A percentile compares a stretch with the other conserved stretches of the same genome.
Evolutionary conservation across 2,888 invertebrate genomes (phyloP).

Genomic region (Eueremaeus valkanovi): DNA sequence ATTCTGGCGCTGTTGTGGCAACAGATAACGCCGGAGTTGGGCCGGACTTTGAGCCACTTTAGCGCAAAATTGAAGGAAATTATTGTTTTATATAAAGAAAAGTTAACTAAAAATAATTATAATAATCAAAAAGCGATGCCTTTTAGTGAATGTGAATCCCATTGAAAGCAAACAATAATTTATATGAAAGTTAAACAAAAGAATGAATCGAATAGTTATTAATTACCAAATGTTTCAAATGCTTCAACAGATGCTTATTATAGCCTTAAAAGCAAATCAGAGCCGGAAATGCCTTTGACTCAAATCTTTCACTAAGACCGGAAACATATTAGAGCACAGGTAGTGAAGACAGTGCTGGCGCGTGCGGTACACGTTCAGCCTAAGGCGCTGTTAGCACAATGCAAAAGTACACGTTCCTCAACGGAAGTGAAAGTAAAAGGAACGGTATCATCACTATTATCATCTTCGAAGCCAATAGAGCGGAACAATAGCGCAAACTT

Average conservation of each 20-base stretch:
- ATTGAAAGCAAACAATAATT: neutral
- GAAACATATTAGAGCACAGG: slow-evolving; percentile 3
- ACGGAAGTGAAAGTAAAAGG: slow-evolving; percentile 11
- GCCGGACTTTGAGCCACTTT: slow-evolving; percentile 5
- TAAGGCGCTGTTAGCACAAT: neutral
- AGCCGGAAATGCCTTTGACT: slow-evolving; percentile 17
- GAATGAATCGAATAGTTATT: slow-evolving; percentile 9
- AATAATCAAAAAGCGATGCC: neutral
- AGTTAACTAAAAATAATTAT: neutral
- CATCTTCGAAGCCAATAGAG: slow-evolving; percentile 19
- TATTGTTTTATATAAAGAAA: too few species aligned
- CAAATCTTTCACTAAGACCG: slow-evolving; percentile 16
- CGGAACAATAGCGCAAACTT: slow-evolving; percentile 24
- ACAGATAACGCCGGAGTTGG: slow-evolving; percentile 2
- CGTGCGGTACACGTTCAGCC: slow-evolving; percentile 13
- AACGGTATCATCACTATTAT: slow-evolving; percentile 30
- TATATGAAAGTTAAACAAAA: too few species aligned
- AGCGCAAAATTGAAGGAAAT: too few species aligned
- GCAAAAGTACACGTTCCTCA: slow-evolving; percentile 24
- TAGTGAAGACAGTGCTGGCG: slow-evolving; percentile 21
- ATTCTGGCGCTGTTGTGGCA: slow-evolving; percentile 61
- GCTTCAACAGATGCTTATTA: slow-evolving; percentile 23
- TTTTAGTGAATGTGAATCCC: neutral
- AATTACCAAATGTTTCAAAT: neutral
- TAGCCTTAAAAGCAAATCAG: neutral